phyloP scores from a whole-genome alignment of 2,113 vertebrate genomes.

The Trochalopteron elliotii region DNA sequence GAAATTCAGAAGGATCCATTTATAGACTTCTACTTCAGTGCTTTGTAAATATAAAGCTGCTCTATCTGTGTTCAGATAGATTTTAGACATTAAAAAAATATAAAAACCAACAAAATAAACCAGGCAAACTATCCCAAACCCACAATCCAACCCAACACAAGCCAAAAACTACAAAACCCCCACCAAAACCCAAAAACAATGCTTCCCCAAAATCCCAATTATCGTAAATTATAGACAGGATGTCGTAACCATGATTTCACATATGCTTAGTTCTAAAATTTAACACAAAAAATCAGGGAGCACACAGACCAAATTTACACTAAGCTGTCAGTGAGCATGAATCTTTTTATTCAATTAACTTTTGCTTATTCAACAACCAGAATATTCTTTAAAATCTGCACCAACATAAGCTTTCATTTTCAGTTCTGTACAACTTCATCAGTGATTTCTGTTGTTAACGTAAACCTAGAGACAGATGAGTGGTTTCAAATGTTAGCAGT shows the following conservation, averaged over 20 bases:
- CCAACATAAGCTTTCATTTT: neutral
- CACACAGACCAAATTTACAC: neutral
- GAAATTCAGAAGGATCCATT: neutral
- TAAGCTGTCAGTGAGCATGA: neutral
- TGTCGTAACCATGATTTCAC: neutral
- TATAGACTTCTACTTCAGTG: neutral
- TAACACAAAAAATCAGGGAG: neutral
- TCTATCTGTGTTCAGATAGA: neutral
- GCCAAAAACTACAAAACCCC: neutral
- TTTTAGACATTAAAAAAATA: neutral
- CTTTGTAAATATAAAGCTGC: neutral
- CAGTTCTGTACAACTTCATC: neutral
- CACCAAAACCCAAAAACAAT: neutral
- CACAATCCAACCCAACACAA: neutral
- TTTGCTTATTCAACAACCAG: neutral
- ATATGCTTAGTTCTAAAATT: neutral
- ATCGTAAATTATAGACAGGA: neutral
- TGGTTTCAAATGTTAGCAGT: neutral
- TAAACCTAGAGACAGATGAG: neutral
- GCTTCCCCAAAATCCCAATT: rapidly evolving
- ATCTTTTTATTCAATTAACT: neutral
- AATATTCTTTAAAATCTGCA: neutral
- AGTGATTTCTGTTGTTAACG: neutral
- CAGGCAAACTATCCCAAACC: neutral
- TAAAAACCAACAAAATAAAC: neutral